A percentile compares a stretch with the other conserved stretches of the same genome.
Evolutionary conservation across 2,797 vertebrate genomes (phyloP).

Genomic region (Cheirogaleus major): DNA sequence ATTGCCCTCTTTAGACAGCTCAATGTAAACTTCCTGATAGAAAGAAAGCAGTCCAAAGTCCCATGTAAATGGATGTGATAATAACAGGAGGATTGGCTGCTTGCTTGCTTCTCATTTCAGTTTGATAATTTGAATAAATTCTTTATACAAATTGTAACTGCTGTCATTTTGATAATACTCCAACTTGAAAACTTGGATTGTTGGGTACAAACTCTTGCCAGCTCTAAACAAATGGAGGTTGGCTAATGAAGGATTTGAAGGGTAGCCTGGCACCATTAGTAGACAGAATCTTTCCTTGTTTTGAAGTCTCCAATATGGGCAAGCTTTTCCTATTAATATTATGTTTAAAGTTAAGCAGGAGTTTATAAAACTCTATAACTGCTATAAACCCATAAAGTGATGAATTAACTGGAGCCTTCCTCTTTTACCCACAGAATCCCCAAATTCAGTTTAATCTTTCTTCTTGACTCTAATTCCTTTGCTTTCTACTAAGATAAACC

Average conservation of each 20-base stretch:
- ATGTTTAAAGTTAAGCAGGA: slow-evolving; percentile 1
- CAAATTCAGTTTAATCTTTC: not conserved
- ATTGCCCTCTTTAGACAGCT: slow-evolving; percentile 56
- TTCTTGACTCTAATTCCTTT: not conserved
- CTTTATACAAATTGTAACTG: slow-evolving; percentile 72
- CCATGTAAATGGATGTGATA: slow-evolving; percentile 61
- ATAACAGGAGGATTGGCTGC: slow-evolving; percentile 60
- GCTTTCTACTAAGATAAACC: not conserved
- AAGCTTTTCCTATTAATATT: not conserved
- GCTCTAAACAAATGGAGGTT: slow-evolving; percentile 62
- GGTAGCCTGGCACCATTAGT: not conserved
- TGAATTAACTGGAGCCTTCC: not conserved
- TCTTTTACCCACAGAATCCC: not conserved
- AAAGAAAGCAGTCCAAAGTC: slow-evolving; percentile 51
- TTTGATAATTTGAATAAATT: slow-evolving; percentile 73
- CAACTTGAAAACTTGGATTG: slow-evolving; percentile 72
- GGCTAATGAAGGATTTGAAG: slow-evolving; percentile 37
- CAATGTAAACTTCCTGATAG: slow-evolving; percentile 58
- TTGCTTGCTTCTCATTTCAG: slow-evolving; percentile 67
- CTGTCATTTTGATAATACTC: slow-evolving; percentile 74
- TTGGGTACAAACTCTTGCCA: slow-evolving; percentile 57
- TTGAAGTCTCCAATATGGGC: not conserved
- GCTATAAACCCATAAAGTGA: not conserved
- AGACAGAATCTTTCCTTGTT: not conserved
- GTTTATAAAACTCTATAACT: not conserved